Base-by-base conservation (phyloP, 2,888 invertebrate genomes). In the Cybosia mesomella region DNA sequence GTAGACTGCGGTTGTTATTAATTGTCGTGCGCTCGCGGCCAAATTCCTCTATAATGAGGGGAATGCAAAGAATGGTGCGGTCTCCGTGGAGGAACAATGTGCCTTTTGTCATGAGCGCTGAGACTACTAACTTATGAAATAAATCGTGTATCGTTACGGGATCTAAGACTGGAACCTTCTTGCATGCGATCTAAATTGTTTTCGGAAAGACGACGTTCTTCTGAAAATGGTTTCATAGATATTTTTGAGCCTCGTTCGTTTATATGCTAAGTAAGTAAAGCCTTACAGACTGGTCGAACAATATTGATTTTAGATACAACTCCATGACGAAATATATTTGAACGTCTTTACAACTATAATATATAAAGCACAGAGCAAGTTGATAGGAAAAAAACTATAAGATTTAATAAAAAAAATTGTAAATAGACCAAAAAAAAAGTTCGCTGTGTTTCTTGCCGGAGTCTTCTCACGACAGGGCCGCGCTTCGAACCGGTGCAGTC, bases 31-130 rank as follows among this genome's bases (percentile, higher is more conserved):
- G 76, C 39, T 68, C 75, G 75, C 76, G 71, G 72, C 77, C 75
- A 73, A 77, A 83, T 85, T 77, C 81, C 72, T 76, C 61, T 69
- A 74, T 83, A 84, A 84, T 85, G 85, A 83, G 82, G 74, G 75
- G 75, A 67, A 77, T 79, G 75, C 72, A 73, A 83, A 83, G 83
- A 83, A 83, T 81, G 78, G 74, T 72, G 76, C 76, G 80, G 74
- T 77, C 75, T 73, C 57, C 53, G 76, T 66, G 67, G 66, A 60
- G 65, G 74, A 75, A 81, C 81, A 82, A 81, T 77, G 75, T 70
- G 69, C 71, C 75, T 72, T 75, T 79, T 82, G 78, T 81, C 74
- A 69, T 68, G 73, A 71, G 65, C 71, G 73, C 81, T 71, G 54
- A 57, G 24, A 28, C 53, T 64, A 32, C 63, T 55, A 60, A 22